Evolutionary conservation across 1,140 invertebrate species (phyloP), one percentile per base, ranked within the genome.

Genomic region (Megalopta genalis): DNA sequence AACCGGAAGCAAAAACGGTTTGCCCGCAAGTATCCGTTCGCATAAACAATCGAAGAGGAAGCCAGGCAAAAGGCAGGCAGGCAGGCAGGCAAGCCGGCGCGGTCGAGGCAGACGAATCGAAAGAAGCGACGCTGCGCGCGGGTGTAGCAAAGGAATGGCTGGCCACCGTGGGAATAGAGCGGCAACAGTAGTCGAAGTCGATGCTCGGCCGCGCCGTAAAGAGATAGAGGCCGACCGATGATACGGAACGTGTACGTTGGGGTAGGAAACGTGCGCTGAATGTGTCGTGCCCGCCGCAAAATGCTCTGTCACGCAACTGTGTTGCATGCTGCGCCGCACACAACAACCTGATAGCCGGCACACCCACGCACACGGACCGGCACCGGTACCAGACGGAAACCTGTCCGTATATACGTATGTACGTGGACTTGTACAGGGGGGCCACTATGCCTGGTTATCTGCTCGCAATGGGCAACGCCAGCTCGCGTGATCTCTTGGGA

Each of bases 401-500:
- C 54, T 9, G 25, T 37, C 42, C 10, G 42, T 46, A 12, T 39
- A 39, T 21, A 37, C 64, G 18, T 54, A 60, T 14, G 64, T 25
- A 25, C n/a, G 32, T 32, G 32, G 32, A 32, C 1, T 32, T 32
- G 32, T 32, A 32, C 32, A 32, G 32, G 37, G 14, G 18, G 66
- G 21, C 7, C 65, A 46, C 23, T 42, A 72, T 76, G 60, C 42
- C 82, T 72, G 82, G 66, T 85, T 86, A 88, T 89, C 86, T 85
- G 81, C 86, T 87, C 88, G 87, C 83, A 84, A 84, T 84, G 80
- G 81, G 85, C 80, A 85, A 86, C 85, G 86, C 81, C 86, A 86
- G 82, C 88, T 90, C 80, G 88, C 88, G 87, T 88, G 87, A 88
- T 90, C 88, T 82, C 88, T 65, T 68, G 87, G 83, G 85, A 86